phyloP scores from a whole-genome alignment of 2,113 vertebrate species.

The Spea multiplicata region DNA sequence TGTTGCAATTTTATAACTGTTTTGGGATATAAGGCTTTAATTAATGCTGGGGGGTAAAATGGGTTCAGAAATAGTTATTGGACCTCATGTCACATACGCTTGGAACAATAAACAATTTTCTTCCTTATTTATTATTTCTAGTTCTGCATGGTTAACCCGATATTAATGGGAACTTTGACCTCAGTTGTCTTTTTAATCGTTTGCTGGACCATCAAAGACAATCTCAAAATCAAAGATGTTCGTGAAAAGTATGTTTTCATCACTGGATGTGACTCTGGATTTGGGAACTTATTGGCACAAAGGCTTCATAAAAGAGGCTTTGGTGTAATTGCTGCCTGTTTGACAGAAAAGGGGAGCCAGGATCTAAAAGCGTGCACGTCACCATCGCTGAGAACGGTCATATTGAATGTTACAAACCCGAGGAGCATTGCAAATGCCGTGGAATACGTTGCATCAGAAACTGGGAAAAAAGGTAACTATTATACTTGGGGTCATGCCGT shows the following conservation, averaged over 20 bases:
- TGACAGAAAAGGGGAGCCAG: slow-evolving; percentile 64
- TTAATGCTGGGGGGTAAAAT: too few species aligned
- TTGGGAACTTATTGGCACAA: slow-evolving; percentile 65
- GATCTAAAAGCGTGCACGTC: slow-evolving; percentile 40
- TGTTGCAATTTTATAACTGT: too few species aligned
- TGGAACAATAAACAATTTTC: too few species aligned
- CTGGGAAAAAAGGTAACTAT: slow-evolving; percentile 65
- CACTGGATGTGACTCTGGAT: slow-evolving; percentile 70
- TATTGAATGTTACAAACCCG: slow-evolving; percentile 70
- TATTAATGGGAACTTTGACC: slow-evolving; percentile 53
- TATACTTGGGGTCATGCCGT: too few species aligned
- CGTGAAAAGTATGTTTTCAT: slow-evolving; percentile 64
- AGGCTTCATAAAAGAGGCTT: slow-evolving; percentile 65
- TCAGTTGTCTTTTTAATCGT: slow-evolving; percentile 48
- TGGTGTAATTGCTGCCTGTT: slow-evolving; percentile 63
- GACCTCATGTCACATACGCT: too few species aligned
- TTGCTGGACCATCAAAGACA: slow-evolving; percentile 65
- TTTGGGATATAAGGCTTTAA: too few species aligned
- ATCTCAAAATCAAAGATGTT: slow-evolving; percentile 52
- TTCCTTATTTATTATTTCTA: slow-evolving; percentile 26
- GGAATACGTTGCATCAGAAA: slow-evolving; percentile 63
- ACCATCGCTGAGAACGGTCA: slow-evolving; percentile 53
- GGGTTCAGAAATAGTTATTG: too few species aligned
- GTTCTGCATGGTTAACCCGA: slow-evolving; percentile 57
- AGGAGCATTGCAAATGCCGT: slow-evolving; percentile 65